Evolutionary conservation across 2,888 invertebrate species (phyloP).

Genomic region (Drosophila birchii): DNA sequence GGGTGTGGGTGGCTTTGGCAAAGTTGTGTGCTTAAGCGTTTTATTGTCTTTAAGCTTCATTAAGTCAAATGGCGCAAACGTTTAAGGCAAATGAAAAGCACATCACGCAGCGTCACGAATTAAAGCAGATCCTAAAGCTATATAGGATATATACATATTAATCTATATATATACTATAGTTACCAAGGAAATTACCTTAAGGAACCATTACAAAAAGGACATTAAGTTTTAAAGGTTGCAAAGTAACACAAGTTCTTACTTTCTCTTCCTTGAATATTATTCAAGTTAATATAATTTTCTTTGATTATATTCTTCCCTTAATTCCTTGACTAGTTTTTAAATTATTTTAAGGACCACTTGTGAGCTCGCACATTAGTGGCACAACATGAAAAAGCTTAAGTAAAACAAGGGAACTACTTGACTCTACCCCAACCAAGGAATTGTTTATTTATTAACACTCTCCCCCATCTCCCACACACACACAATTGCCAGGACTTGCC

Average conservation of each 20-base stretch:
- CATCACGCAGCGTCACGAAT: constrained; percentile 19
- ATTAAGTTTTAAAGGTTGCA: neutral
- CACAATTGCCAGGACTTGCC: neutral
- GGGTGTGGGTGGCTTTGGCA: constrained; percentile 11
- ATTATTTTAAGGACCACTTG: neutral
- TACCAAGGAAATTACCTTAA: neutral
- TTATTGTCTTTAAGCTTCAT: constrained; percentile 79
- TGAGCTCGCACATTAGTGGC: neutral
- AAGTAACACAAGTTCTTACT: neutral
- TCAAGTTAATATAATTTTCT: neutral
- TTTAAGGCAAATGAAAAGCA: constrained; percentile 50
- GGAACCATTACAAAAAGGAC: too few relatives aligned
- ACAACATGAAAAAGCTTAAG: constrained; percentile 8
- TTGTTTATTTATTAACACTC: constrained; percentile 10
- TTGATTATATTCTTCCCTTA: neutral
- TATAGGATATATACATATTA: constrained; percentile 7
- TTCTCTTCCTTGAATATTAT: neutral
- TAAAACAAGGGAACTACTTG: constrained; percentile 2
- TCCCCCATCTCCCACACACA: neutral
- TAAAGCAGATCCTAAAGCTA: constrained; percentile 11
- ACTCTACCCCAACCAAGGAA: neutral
- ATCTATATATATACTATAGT: neutral
- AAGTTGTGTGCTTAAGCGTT: constrained; percentile 72
- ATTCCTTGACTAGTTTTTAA: neutral
- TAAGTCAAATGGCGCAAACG: constrained; percentile 76